Evolutionary conservation across 2,797 vertebrate genomes (phyloP), one percentile per base, ranked within the genome.

Genomic region (Neostethus bicornis): DNA sequence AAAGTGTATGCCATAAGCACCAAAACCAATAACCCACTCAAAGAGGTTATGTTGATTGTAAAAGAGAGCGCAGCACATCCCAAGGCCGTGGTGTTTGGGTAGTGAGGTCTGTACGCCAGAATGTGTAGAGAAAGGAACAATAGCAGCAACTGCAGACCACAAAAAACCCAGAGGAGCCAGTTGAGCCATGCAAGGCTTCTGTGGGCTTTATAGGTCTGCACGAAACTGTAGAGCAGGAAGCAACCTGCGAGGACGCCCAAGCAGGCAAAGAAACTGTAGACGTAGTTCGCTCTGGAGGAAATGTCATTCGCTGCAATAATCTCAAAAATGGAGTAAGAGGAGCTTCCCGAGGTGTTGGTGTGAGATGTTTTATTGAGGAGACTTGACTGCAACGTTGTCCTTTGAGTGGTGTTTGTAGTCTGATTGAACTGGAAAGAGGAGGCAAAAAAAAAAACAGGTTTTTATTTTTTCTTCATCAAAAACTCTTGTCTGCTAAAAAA

Each of bases 41-140:
- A 88, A 25, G 90, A 93, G 41, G 58, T 62, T 1, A 84, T 12
- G 38, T 93, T 94, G 80, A 94, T 81, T 34, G 88, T 64, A 56
- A 94, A 93, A 0, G 92, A 92, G 20, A 96, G 84, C 0, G 81
- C 0, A 0, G 85, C 91, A 2, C 94, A 94, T 7, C 71, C 21
- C 2, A 94, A 34, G 7, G 55, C 69, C 1, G 90, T 87, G 25
- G 75, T 69, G 21, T 0, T 2, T 56, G 93, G 61, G 74, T 90
- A 89, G 11, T 42, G 0, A 0, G 94, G 94, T 45, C 90, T 86
- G 72, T 89, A 26, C 0, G 67, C 37, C 44, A 89, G 78, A 0
- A 78, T 61, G 1, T 89, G 92, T 20, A 94, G 79, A 0, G 93
- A 95, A 3, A 93, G 79, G 14, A 95, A 58, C 9, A 92, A 80